Evolutionary conservation across 1,140 invertebrate species (phyloP).

Genomic region (Platyscapa corneri): DNA sequence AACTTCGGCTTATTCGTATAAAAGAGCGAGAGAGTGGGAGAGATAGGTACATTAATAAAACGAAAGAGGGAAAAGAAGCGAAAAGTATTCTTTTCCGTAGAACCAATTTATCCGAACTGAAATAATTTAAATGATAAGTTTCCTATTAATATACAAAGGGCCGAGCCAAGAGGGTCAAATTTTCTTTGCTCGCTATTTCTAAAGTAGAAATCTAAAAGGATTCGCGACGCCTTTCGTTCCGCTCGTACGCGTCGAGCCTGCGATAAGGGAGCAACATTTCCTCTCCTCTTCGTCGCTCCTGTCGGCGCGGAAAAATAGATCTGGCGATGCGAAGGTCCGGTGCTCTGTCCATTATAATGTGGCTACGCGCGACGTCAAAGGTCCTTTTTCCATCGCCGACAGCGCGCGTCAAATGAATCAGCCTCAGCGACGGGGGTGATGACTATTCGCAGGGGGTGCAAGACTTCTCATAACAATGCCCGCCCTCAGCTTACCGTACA

Average conservation of each 20-base stretch:
- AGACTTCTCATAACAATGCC: conserved; percentile 15
- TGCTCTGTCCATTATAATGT: neutral
- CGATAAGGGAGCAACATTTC: neutral
- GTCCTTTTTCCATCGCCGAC: neutral
- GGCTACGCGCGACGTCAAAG: neutral
- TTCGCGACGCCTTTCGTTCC: too few species aligned
- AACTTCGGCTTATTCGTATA: too few species aligned
- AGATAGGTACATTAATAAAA: too few species aligned
- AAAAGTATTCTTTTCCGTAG: too few species aligned
- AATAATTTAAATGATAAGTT: too few species aligned
- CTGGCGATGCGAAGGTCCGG: conserved; percentile 48
- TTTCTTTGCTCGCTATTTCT: neutral
- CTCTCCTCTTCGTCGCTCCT: neutral
- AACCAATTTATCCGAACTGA: too few species aligned
- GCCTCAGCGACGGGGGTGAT: conserved; percentile 5
- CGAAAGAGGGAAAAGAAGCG: neutral
- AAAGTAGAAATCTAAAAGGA: neutral
- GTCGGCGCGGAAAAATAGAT: conserved; percentile 40
- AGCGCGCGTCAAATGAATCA: conserved; percentile 46
- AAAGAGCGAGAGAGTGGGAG: too few species aligned
- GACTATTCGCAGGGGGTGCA: conserved; percentile 15
- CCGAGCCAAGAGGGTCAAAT: too few species aligned
- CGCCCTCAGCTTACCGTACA: too few species aligned
- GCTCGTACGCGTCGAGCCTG: neutral
- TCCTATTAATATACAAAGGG: too few species aligned